These are phyloP conservation scores for Tetranychus piercei DNA, from an alignment of 2,888 invertebrate species.

Conservation along the genomic window DNA sequence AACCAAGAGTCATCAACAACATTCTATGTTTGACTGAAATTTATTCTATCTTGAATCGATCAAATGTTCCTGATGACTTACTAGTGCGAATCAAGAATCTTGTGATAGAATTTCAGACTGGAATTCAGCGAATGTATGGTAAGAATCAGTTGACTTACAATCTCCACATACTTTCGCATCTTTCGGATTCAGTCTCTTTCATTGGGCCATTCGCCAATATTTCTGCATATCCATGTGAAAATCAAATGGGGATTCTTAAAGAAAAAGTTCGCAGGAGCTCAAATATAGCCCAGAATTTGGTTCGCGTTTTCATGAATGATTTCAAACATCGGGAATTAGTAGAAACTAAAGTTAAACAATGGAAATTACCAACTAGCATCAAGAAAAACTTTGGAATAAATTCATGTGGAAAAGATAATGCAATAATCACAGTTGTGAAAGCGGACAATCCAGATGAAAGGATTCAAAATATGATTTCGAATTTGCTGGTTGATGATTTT, in stretches of 20 bases:
- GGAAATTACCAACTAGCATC: background rate
- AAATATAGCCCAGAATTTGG: background rate
- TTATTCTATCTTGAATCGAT: background rate
- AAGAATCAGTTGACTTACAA: background rate
- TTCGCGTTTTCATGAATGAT: background rate
- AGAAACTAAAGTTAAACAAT: background rate
- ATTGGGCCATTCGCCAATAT: background rate
- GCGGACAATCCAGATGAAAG: no score
- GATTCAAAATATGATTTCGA: no score
- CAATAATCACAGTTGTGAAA: no score
- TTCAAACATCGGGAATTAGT: background rate
- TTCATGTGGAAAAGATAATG: no score
- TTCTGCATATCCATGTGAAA: slow-evolving; percentile 3
- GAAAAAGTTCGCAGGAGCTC: background rate
- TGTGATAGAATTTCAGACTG: background rate
- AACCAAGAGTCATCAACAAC: background rate
- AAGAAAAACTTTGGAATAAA: background rate
- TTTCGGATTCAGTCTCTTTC: background rate
- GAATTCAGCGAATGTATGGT: background rate
- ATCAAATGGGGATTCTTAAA: background rate
- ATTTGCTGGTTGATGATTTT: no score
- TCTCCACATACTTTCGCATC: background rate
- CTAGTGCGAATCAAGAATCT: background rate
- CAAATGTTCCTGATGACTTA: background rate
- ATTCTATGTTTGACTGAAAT: background rate